Evolutionary conservation across 2,797 vertebrate genomes (phyloP).

Genomic region (Crocidura indochinensis): DNA sequence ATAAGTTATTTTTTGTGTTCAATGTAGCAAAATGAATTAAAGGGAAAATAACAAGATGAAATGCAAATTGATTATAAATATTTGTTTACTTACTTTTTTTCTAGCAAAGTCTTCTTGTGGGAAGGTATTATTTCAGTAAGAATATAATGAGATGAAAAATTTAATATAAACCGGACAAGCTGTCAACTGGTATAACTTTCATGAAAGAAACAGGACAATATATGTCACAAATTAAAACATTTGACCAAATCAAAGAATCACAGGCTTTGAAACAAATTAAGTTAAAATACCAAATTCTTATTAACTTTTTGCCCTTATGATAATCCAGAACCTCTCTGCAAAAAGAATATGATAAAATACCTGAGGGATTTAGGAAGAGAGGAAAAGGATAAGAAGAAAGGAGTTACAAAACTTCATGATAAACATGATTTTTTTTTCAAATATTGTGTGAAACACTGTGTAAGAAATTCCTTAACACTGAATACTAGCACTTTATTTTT

Average conservation of each 20-base stretch:
- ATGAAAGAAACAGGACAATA: not conserved
- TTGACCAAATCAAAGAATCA: not conserved
- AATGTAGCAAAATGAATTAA: not conserved
- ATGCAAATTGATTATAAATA: not conserved
- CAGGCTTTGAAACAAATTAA: not conserved
- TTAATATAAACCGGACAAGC: not conserved
- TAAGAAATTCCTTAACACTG: no score
- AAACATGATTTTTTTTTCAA: no score
- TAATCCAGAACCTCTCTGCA: not conserved
- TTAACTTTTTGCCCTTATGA: not conserved
- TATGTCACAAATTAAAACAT: conserved; percentile 4
- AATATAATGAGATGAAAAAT: not conserved
- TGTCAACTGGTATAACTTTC: not conserved
- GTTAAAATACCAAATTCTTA: not conserved
- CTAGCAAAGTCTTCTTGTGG: not conserved
- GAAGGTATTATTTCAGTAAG: not conserved
- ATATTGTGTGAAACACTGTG: not conserved
- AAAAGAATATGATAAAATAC: not conserved
- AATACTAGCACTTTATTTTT: no score
- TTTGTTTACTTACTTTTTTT: not conserved
- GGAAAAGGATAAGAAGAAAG: not conserved
- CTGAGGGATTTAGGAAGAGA: not conserved
- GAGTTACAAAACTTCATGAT: not conserved
- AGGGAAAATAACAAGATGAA: conserved; percentile 9
- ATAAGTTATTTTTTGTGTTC: not conserved